These are phyloP conservation scores for Xenopus borealis DNA, from an alignment of 2,113 vertebrate species.

Conservation along the genomic window DNA sequence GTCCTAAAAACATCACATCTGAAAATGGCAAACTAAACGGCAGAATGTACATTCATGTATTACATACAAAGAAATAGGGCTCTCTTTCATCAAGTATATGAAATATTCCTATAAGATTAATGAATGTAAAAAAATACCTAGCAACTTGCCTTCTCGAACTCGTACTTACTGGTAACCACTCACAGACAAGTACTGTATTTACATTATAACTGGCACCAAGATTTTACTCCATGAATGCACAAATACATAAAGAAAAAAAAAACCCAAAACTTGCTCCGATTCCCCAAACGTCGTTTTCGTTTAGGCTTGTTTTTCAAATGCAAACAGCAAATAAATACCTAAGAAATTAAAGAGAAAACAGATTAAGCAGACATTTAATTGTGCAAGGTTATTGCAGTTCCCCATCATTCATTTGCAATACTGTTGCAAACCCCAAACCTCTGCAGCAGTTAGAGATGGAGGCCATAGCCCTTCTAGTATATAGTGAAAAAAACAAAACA, in stretches of 20 bases:
- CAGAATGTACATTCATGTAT: not conserved
- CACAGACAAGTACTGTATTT: constrained; percentile 4
- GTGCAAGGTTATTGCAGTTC: too few species aligned
- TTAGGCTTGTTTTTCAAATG: constrained; percentile 85
- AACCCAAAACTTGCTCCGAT: not conserved
- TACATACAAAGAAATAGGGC: not conserved
- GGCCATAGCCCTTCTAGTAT: too few species aligned
- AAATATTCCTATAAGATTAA: not conserved
- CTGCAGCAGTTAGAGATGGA: too few species aligned
- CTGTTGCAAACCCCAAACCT: too few species aligned
- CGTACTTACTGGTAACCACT: constrained; percentile 6
- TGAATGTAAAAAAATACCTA: not conserved
- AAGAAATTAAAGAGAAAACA: constrained; percentile 43
- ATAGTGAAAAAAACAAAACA: too few species aligned
- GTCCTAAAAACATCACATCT: not conserved
- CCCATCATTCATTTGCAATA: too few species aligned
- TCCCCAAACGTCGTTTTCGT: not conserved
- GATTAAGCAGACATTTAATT: not conserved
- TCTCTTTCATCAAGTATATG: not conserved
- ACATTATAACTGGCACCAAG: not conserved
- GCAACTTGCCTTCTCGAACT: not conserved
- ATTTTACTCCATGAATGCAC: not conserved
- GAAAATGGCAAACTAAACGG: not conserved
- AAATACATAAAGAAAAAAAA: not conserved
- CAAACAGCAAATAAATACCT: constrained; percentile 95